These are phyloP conservation scores for Typhlichthys subterraneus DNA, from an alignment of 2,797 vertebrate species.

Conservation along the genomic window DNA sequence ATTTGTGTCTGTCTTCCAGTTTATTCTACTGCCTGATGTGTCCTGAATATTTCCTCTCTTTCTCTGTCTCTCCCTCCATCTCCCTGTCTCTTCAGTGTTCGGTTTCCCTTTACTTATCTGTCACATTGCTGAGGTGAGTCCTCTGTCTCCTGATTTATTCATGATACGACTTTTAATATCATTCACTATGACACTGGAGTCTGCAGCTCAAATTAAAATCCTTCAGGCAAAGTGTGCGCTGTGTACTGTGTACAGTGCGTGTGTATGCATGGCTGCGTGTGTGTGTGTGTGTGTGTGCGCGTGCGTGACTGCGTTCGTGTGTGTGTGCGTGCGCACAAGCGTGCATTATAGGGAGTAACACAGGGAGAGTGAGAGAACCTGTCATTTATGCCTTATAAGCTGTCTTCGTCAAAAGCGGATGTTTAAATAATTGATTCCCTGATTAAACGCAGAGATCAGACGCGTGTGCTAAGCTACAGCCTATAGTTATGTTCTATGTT, in stretches of 20 bases:
- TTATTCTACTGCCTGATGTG: conserved; percentile 19
- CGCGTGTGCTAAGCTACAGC: conserved; percentile 28
- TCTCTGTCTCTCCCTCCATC: conserved; percentile 10
- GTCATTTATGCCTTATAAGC: conserved; percentile 38
- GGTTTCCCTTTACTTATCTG: conserved; percentile 65
- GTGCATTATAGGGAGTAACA: not conserved
- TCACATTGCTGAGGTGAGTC: conserved; percentile 75
- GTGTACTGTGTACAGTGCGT: conserved; percentile 21
- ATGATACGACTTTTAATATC: conserved; percentile 82
- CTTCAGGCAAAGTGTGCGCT: conserved; percentile 68
- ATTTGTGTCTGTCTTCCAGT: conserved; percentile 37
- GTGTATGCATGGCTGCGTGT: conserved; percentile 23
- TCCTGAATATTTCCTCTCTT: conserved; percentile 17
- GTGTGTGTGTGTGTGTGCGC: conserved; percentile 14
- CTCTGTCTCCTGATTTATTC: conserved; percentile 80
- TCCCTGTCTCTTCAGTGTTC: conserved; percentile 45
- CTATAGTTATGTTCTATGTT: not conserved
- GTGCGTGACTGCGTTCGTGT: conserved; percentile 8
- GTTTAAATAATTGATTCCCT: conserved; percentile 64
- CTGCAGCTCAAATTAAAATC: conserved; percentile 80
- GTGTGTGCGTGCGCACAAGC: conserved; percentile 17
- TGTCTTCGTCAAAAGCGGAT: conserved; percentile 26
- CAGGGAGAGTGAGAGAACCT: conserved; percentile 25
- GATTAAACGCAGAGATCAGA: conserved; percentile 38
- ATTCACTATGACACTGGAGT: conserved; percentile 79